Evolutionary conservation across 1,140 invertebrate genomes (phyloP).

Genomic region (Diorhabda elongata): DNA sequence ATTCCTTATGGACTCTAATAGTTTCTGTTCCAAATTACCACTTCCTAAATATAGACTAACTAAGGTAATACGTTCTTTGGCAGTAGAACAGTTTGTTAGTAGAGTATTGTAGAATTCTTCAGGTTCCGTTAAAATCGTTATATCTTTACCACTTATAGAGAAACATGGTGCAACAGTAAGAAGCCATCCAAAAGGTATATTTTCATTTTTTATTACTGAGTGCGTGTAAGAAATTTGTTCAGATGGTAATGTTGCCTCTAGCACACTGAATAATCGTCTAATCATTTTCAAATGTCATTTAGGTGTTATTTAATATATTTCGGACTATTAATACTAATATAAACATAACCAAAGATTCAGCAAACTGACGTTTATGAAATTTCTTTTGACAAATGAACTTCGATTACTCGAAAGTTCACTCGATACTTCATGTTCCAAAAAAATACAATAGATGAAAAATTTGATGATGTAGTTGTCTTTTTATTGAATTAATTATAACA

Average conservation of each 20-base stretch:
- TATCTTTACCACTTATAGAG: constrained; percentile 63
- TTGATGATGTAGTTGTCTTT: too few relatives aligned
- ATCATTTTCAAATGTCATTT: background rate
- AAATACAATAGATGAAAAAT: too few relatives aligned
- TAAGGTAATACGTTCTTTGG: constrained; percentile 76
- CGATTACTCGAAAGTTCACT: too few relatives aligned
- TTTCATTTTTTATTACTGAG: constrained; percentile 42
- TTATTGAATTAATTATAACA: too few relatives aligned
- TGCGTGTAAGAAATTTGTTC: constrained; percentile 26
- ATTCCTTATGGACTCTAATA: constrained; percentile 64
- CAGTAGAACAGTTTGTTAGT: constrained; percentile 63
- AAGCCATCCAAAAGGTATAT: constrained; percentile 56
- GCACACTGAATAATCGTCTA: background rate
- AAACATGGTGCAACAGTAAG: constrained; percentile 66
- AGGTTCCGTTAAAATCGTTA: constrained; percentile 71
- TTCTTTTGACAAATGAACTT: too few relatives aligned
- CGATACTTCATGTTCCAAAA: too few relatives aligned
- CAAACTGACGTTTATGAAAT: too few relatives aligned
- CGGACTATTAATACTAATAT: too few relatives aligned
- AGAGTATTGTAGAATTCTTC: constrained; percentile 71
- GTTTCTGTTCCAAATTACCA: constrained; percentile 73
- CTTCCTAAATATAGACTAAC: constrained; percentile 93
- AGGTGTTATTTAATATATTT: too few relatives aligned
- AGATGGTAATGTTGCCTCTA: background rate
- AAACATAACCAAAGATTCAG: too few relatives aligned